Percentiles rank a stretch among this genome's conserved stretches.
Evolutionary conservation across 2,797 vertebrate species (phyloP).

Genomic region (Propithecus deckenii): DNA sequence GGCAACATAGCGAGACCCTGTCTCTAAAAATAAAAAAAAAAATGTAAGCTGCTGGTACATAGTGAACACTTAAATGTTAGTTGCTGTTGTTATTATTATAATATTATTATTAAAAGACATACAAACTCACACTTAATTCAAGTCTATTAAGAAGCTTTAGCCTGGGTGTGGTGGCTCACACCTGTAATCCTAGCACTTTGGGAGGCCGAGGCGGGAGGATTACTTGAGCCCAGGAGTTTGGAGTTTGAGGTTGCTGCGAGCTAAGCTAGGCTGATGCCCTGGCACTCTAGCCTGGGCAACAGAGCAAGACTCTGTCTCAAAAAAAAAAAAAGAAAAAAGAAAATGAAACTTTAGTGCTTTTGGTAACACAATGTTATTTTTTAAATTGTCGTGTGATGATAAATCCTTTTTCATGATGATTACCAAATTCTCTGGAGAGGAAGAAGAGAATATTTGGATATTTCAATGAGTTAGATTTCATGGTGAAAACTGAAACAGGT

Average conservation of each 20-base stretch:
- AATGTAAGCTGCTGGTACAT: too few species aligned
- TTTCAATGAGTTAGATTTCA: background rate
- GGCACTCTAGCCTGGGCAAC: too few species aligned
- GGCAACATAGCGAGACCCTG: too few species aligned
- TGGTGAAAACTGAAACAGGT: background rate
- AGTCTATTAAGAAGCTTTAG: background rate
- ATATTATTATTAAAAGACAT: background rate
- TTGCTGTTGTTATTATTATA: background rate
- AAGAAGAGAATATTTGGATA: background rate
- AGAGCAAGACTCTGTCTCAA: too few species aligned
- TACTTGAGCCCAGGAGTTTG: too few species aligned
- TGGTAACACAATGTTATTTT: background rate
- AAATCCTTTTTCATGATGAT: background rate
- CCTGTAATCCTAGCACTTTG: too few species aligned
- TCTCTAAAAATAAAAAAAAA: too few species aligned
- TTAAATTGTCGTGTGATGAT: background rate
- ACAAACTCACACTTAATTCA: background rate
- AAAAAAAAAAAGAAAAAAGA: too few species aligned
- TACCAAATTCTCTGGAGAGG: background rate
- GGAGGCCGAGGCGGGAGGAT: too few species aligned
- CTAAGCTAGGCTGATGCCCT: too few species aligned
- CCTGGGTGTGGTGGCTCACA: too few species aligned
- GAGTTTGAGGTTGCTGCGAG: too few species aligned
- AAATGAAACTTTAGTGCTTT: background rate
- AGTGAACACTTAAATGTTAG: background rate